Percentiles rank a stretch among this genome's conserved stretches.
phyloP scores from a whole-genome alignment of 2,888 invertebrate species.

The Proisotoma minuta region DNA sequence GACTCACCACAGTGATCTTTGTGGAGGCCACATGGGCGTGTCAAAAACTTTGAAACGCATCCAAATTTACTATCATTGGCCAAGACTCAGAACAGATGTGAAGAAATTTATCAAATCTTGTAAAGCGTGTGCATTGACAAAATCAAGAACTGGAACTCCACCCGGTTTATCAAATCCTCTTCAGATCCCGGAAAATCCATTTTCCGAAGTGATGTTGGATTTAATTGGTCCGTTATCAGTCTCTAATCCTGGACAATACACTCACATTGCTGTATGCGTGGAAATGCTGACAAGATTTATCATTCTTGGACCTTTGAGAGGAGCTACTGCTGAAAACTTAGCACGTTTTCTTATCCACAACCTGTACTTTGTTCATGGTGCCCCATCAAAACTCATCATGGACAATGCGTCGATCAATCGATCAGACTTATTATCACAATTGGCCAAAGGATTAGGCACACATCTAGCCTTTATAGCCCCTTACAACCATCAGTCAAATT shows the following conservation, averaged over 20 bases:
- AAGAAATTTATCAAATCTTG: background rate
- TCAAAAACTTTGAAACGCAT: background rate
- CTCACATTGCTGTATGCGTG: background rate
- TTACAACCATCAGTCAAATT: background rate
- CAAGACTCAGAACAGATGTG: background rate
- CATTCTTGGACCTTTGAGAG: background rate
- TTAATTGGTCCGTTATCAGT: background rate
- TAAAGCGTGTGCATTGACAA: background rate
- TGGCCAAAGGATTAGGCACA: background rate
- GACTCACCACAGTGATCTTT: background rate
- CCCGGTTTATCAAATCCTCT: background rate
- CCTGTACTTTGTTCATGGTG: background rate
- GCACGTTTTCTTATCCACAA: background rate
- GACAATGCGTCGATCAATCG: background rate
- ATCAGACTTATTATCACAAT: background rate
- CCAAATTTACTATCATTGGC: background rate
- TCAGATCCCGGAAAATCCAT: background rate
- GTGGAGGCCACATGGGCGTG: background rate
- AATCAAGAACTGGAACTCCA: background rate
- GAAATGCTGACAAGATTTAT: background rate
- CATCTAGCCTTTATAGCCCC: background rate
- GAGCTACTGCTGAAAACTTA: background rate
- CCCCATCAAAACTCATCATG: background rate
- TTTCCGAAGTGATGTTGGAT: background rate
- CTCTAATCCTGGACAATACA: background rate